A percentile compares a stretch with the other conserved stretches of the same genome.
phyloP scores from a whole-genome alignment of 2,113 vertebrate genomes.

The Tenebrosternarchus preto region DNA sequence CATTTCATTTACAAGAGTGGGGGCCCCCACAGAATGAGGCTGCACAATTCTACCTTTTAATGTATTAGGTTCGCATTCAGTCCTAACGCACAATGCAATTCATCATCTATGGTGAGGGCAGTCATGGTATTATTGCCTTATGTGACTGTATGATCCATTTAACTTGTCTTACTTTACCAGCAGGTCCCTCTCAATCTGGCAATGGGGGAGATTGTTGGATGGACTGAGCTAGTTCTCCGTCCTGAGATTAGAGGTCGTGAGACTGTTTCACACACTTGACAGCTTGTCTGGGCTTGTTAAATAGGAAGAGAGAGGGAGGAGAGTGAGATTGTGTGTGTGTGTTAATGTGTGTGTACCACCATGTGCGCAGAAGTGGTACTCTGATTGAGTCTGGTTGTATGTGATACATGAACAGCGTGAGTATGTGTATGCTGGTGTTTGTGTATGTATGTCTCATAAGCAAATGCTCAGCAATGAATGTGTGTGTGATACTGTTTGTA shows the following conservation, averaged over 20 bases:
- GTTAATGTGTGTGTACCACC: background rate
- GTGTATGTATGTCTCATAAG: background rate
- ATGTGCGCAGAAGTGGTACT: too few species aligned
- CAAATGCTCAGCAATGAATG: background rate
- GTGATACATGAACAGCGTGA: too few species aligned
- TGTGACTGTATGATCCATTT: constrained; percentile 21
- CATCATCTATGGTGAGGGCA: background rate
- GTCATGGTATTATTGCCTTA: background rate
- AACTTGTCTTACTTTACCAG: background rate
- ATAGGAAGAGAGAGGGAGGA: background rate
- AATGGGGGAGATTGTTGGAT: background rate
- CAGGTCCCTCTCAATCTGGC: background rate
- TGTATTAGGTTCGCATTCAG: background rate
- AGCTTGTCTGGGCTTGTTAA: constrained; percentile 32
- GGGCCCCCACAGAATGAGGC: background rate
- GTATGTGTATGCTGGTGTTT: background rate
- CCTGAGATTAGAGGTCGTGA: constrained; percentile 17
- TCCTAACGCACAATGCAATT: constrained; percentile 6
- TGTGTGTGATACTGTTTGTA: background rate
- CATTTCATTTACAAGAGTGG: constrained; percentile 24
- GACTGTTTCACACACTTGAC: constrained; percentile 20
- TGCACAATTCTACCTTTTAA: constrained; percentile 12
- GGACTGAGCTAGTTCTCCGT: constrained; percentile 7
- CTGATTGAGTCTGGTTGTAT: too few species aligned
- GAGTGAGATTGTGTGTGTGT: background rate